phyloP scores from a whole-genome alignment of 2,888 invertebrate genomes.

The Acrocera orbiculus region DNA sequence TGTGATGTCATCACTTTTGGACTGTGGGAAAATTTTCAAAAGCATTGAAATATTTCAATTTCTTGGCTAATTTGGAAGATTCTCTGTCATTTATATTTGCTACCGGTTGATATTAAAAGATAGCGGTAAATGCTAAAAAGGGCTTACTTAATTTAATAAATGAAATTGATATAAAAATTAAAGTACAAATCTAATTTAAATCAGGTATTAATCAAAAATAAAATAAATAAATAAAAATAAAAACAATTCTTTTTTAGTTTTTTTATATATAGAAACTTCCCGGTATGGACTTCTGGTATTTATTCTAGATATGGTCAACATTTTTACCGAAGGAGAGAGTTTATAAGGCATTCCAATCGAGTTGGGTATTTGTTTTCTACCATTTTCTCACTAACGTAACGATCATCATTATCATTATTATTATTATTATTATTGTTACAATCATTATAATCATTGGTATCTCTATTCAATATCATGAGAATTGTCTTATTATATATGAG shows the following conservation, averaged over 20 bases:
- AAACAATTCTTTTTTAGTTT: too few species aligned
- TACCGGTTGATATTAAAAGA: too few species aligned
- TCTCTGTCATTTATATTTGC: constrained; percentile 5
- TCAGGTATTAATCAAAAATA: too few species aligned
- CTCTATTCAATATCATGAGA: too few species aligned
- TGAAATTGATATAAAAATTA: too few species aligned
- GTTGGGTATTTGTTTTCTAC: constrained; percentile 3
- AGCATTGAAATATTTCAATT: constrained; percentile 11
- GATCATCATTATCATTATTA: constrained; percentile 8
- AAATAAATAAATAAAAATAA: too few species aligned
- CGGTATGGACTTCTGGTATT: constrained; percentile 11
- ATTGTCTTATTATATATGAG: too few species aligned
- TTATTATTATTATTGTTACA: constrained; percentile 9
- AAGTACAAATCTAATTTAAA: constrained; percentile 12
- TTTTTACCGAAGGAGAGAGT: constrained; percentile 6
- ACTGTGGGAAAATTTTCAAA: constrained; percentile 11
- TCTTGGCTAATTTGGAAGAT: constrained; percentile 12
- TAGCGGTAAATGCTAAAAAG: too few species aligned
- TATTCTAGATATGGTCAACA: constrained; percentile 11
- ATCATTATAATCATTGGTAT: constrained; percentile 11
- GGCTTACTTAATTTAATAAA: neutral
- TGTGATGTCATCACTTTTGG: constrained; percentile 12
- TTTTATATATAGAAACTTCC: constrained; percentile 8
- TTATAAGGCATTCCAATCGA: constrained; percentile 7
- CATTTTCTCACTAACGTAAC: neutral